Evolutionary conservation across 1,140 invertebrate genomes (phyloP).

Genomic region (Brachionus rubens): DNA sequence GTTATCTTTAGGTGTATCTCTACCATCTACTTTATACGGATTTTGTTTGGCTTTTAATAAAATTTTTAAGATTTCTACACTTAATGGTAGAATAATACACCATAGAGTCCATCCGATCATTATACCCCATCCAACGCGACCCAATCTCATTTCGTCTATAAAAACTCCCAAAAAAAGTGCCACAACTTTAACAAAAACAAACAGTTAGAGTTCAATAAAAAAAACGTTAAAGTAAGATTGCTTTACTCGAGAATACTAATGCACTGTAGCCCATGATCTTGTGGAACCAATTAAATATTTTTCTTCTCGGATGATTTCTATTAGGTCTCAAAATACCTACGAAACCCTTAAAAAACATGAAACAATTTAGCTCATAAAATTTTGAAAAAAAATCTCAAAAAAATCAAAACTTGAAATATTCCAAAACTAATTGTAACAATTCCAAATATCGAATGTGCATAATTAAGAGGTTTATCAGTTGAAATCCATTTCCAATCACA

Average conservation of each 20-base stretch:
- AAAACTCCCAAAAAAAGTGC: slow-evolving; percentile 21
- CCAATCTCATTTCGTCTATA: slow-evolving; percentile 6
- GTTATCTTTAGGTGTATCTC: neutral
- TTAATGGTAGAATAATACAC: slow-evolving; percentile 32
- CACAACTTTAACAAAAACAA: slow-evolving; percentile 5
- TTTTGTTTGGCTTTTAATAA: neutral
- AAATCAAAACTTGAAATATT: slow-evolving; percentile 40
- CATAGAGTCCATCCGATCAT: slow-evolving; percentile 33
- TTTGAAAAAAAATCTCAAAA: neutral
- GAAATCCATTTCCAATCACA: slow-evolving; percentile 34
- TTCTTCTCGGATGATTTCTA: slow-evolving; percentile 11
- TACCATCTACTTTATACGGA: neutral
- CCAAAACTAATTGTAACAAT: slow-evolving; percentile 36
- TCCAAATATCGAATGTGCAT: slow-evolving; percentile 38
- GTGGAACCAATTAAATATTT: slow-evolving; percentile 34
- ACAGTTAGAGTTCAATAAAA: too few relatives aligned
- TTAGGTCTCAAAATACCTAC: slow-evolving; percentile 15
- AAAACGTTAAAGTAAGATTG: too few relatives aligned
- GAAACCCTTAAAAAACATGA: slow-evolving; percentile 9
- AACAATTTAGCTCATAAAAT: neutral
- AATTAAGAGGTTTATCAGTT: neutral
- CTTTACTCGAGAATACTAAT: slow-evolving; percentile 35
- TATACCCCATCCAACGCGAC: slow-evolving; percentile 19
- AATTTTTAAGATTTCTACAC: neutral
- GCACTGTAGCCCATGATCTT: neutral